phyloP scores from a whole-genome alignment of 2,113 vertebrate genomes.

The Orientallactaga bullata region DNA sequence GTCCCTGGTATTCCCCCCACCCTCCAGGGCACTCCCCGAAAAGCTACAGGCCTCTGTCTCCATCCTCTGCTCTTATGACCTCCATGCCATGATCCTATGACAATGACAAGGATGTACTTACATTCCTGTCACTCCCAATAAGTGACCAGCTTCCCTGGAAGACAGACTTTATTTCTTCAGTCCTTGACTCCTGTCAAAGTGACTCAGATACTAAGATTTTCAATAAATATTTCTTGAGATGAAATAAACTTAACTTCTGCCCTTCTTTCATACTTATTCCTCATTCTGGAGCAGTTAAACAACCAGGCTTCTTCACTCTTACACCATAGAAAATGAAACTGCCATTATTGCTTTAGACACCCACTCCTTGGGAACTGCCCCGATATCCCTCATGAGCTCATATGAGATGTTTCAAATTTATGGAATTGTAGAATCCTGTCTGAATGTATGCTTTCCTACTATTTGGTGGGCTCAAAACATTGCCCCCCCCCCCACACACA shows the following conservation, averaged over 20 bases:
- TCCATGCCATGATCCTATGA: no score
- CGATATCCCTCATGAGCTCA: not conserved
- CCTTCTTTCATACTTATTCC: not conserved
- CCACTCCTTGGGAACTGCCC: not conserved
- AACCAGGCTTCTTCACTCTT: not conserved
- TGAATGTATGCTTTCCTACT: not conserved
- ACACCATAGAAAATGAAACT: not conserved
- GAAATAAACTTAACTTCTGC: not conserved
- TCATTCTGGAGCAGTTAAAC: not conserved
- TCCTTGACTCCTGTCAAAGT: not conserved
- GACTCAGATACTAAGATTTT: not conserved
- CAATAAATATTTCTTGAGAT: not conserved
- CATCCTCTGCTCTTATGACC: accelerated
- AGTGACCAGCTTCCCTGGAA: not conserved
- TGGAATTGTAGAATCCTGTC: not conserved
- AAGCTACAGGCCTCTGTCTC: not conserved
- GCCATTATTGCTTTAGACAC: not conserved
- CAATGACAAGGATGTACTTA: not conserved
- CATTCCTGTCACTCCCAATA: not conserved
- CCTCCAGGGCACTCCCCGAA: not conserved
- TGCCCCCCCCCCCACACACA: not conserved
- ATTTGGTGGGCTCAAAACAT: not conserved
- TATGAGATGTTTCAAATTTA: not conserved
- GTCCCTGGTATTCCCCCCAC: not conserved
- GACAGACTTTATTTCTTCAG: not conserved